phyloP scores from a whole-genome alignment of 2,797 vertebrate genomes.

The Anabacerthia variegaticeps region DNA sequence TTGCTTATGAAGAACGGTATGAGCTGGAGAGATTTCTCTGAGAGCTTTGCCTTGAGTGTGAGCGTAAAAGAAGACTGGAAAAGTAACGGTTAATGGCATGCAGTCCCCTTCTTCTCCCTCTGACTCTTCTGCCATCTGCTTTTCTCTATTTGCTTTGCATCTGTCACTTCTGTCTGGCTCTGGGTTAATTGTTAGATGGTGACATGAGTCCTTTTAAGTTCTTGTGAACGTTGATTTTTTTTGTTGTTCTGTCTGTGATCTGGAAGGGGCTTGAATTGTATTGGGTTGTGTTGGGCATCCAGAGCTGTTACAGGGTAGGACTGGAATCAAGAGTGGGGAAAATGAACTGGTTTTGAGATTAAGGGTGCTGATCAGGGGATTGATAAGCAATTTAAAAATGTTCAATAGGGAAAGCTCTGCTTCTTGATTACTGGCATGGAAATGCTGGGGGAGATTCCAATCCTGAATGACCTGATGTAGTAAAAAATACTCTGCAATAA shows the following conservation, averaged over 20 bases:
- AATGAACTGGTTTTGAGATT: not conserved
- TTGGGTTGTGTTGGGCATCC: not conserved
- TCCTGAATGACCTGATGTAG: not conserved
- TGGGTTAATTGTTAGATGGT: constrained; percentile 24
- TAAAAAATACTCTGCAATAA: not conserved
- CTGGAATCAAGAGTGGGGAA: not conserved
- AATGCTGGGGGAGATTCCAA: not conserved
- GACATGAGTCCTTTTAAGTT: constrained; percentile 1
- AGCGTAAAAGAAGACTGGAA: constrained; percentile 81
- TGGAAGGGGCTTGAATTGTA: constrained; percentile 51
- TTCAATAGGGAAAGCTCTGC: not conserved
- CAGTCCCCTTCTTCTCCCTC: constrained; percentile 74
- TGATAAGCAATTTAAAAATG: not conserved
- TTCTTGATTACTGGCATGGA: not conserved
- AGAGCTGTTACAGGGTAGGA: not conserved
- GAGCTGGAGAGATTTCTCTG: constrained; percentile 81
- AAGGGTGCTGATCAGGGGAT: not conserved
- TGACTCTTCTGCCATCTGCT: constrained; percentile 70
- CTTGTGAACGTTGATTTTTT: not conserved
- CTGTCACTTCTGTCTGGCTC: constrained; percentile 55
- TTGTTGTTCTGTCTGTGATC: not conserved
- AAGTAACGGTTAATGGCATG: constrained; percentile 87
- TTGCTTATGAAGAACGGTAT: constrained; percentile 75
- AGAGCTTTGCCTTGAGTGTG: constrained; percentile 74
- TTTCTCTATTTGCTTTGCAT: constrained; percentile 70